Evolutionary conservation across 1,140 invertebrate genomes (phyloP).

Genomic region (Papilio helenus): DNA sequence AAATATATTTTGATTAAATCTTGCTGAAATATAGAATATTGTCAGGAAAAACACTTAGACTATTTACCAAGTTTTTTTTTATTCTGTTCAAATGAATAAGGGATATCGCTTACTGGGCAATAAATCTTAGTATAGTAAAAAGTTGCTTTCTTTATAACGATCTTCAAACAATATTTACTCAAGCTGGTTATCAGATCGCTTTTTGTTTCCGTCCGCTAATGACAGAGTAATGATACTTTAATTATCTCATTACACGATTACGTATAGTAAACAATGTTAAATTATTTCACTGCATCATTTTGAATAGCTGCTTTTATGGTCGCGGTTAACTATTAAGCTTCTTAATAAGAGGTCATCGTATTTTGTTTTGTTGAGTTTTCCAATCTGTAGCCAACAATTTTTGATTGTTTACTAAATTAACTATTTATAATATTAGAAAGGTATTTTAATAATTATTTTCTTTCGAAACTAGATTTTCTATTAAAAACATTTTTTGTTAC

Average conservation of each 20-base stretch:
- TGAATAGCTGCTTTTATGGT: slow-evolving; percentile 5
- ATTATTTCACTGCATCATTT: slow-evolving; percentile 12
- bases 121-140: not conserved
- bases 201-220: slow-evolving; percentile 19
- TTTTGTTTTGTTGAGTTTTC: not conserved
- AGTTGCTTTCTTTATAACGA: not conserved
- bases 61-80: not conserved
- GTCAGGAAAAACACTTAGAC: too few relatives aligned
- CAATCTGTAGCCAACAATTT: not conserved
- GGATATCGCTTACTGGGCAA: not conserved
- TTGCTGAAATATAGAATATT: too few relatives aligned
- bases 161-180: not conserved
- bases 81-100: not conserved
- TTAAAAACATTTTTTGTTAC: too few relatives aligned
- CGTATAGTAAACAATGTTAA: slow-evolving; percentile 1
- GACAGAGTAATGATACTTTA: slow-evolving; percentile 24
- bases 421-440: too few relatives aligned
- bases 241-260: slow-evolving; percentile 3
- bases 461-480: too few relatives aligned
- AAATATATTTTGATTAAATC: too few relatives aligned
- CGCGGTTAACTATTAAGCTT: not conserved
- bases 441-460: too few relatives aligned
- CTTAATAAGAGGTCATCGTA: not conserved
- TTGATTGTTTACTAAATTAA: not conserved
- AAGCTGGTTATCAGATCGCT: slow-evolving; percentile 1